A percentile compares a stretch with the other conserved stretches of the same genome.
Evolutionary conservation across 2,888 invertebrate species (phyloP).

Genomic region (Ormyrus thymus): DNA sequence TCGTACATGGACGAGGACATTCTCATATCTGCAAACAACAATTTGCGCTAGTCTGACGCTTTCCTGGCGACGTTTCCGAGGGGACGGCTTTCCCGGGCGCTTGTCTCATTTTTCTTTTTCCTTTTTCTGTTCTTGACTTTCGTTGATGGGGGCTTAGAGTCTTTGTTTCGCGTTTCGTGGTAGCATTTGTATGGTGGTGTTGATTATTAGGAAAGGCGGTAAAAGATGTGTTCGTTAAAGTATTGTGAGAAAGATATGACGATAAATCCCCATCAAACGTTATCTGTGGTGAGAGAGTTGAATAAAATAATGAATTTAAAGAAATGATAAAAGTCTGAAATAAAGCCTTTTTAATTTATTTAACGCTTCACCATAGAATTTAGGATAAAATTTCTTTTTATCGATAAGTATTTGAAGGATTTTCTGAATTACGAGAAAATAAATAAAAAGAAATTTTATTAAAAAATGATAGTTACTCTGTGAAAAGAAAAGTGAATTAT

Average conservation of each 20-base stretch:
- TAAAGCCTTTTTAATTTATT: background rate
- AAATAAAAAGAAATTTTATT: too few relatives aligned
- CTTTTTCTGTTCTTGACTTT: too few relatives aligned
- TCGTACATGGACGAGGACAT: slow-evolving; percentile 85
- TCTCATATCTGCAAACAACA: slow-evolving; percentile 77
- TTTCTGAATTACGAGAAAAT: too few relatives aligned
- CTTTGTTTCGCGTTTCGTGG: too few relatives aligned
- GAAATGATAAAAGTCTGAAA: background rate
- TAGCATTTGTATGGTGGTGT: too few relatives aligned
- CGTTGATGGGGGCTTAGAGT: too few relatives aligned
- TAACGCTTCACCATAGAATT: slow-evolving; percentile 12
- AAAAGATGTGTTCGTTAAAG: background rate
- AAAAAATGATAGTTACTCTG: slow-evolving; percentile 7
- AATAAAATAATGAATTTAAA: background rate
- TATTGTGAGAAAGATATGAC: background rate
- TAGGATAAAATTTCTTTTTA: background rate
- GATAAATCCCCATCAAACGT: background rate
- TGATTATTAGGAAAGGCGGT: too few relatives aligned
- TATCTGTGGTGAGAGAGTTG: background rate
- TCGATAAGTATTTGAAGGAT: too few relatives aligned
- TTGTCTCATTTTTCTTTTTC: too few relatives aligned
- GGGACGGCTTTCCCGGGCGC: too few relatives aligned
- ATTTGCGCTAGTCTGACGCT: slow-evolving; percentile 23
- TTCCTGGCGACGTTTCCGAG: too few relatives aligned
- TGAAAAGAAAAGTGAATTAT: slow-evolving; percentile 22